phyloP scores from a whole-genome alignment of 2,888 invertebrate genomes.

The Mythimna impura region DNA sequence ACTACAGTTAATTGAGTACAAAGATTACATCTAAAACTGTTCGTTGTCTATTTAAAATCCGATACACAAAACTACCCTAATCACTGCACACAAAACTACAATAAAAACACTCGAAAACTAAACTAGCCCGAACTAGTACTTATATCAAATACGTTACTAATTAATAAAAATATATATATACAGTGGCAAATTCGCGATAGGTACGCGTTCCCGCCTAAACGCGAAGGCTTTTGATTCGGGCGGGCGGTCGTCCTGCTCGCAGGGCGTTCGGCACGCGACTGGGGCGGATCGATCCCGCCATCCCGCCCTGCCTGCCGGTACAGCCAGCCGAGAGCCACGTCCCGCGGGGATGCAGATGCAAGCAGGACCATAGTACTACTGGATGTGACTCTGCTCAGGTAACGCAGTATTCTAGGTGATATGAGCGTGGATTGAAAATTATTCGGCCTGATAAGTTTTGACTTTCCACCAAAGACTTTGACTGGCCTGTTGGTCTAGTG shows the following conservation, averaged over 20 bases:
- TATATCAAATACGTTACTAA: constrained; percentile 26
- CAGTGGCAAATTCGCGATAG: constrained; percentile 36
- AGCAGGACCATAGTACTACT: constrained; percentile 67
- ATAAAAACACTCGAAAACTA: constrained; percentile 42
- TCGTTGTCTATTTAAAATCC: constrained; percentile 40
- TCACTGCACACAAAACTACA: constrained; percentile 52
- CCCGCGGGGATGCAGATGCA: constrained; percentile 90
- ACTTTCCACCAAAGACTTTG: too few relatives aligned
- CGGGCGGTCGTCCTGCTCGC: constrained; percentile 77
- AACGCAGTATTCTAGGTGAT: constrained; percentile 17
- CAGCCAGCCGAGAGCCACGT: constrained; percentile 72
- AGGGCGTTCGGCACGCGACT: constrained; percentile 83
- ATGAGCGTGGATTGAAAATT: not conserved
- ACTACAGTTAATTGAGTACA: constrained; percentile 30
- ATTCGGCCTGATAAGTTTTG: not conserved
- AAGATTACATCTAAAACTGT: constrained; percentile 26
- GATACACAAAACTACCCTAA: constrained; percentile 54
- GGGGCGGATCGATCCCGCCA: constrained; percentile 86
- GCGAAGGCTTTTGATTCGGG: constrained; percentile 78
- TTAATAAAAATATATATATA: constrained; percentile 10
- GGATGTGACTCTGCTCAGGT: constrained; percentile 60
- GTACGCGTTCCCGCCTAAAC: constrained; percentile 86
- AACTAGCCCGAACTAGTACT: constrained; percentile 44
- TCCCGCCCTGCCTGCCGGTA: constrained; percentile 78
- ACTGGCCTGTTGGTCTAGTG: too few relatives aligned